Conservation (phyloP, 2,113 vertebrate genomes). For the Amia ocellicauda region DNA sequence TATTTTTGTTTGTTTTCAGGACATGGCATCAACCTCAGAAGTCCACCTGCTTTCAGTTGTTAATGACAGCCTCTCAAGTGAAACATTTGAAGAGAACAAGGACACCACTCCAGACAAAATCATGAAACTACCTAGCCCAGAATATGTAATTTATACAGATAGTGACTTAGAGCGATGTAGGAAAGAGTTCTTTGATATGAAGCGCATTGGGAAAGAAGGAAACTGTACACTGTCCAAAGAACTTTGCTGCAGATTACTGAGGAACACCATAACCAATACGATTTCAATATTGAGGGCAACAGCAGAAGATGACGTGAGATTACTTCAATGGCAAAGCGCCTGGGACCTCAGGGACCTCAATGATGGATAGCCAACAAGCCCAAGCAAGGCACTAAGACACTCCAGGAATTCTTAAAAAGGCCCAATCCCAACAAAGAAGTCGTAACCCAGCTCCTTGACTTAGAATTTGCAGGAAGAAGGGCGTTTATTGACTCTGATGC, state of each 20-base stretch:
- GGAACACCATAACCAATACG: constrained; percentile 34
- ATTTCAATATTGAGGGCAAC: constrained; percentile 24
- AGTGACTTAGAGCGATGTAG: constrained; percentile 9
- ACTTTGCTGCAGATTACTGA: constrained; percentile 30
- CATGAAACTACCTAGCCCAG: not conserved
- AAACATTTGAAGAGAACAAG: too few relatives aligned
- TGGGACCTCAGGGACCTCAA: too few relatives aligned
- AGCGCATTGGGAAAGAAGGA: constrained; percentile 12
- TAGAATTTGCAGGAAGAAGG: too few relatives aligned
- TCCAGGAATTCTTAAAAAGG: too few relatives aligned
- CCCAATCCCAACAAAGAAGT: too few relatives aligned
- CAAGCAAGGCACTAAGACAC: too few relatives aligned
- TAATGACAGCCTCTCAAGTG: too few relatives aligned
- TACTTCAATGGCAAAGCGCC: constrained; percentile 25
- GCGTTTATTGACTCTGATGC: too few relatives aligned
- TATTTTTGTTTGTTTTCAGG: not conserved
- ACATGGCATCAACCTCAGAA: constrained; percentile 5
- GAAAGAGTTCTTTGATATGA: constrained; percentile 13
- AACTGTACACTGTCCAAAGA: constrained; percentile 22
- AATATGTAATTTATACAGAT: constrained; percentile 19
- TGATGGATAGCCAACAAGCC: too few relatives aligned
- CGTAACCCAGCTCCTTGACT: too few relatives aligned
- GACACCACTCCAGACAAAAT: too few relatives aligned
- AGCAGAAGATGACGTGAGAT: constrained; percentile 27
- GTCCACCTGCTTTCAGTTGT: constrained; percentile 3